These are phyloP conservation scores for Pitangus sulphuratus DNA, from an alignment of 2,797 vertebrate genomes.

Conservation along the genomic window DNA sequence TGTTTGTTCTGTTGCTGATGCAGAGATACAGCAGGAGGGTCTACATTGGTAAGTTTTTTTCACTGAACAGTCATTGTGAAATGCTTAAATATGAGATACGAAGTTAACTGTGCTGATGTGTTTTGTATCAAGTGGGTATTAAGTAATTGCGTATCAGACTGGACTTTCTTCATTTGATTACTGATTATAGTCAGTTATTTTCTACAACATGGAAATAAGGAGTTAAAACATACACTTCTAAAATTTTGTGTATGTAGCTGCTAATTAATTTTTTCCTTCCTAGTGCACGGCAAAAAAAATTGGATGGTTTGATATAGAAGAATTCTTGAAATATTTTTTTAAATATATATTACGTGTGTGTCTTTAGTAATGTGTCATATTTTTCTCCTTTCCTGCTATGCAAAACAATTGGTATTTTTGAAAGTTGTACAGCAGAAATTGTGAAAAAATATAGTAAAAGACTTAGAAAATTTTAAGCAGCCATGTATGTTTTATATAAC, in stretches of 20 bases:
- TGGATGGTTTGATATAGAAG: not conserved
- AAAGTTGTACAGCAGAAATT: not conserved
- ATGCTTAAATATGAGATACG: not conserved
- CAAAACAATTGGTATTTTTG: not conserved
- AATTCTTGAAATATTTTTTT: not conserved
- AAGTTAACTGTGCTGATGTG: not conserved
- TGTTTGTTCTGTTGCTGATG: constrained; percentile 95
- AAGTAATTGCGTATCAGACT: not conserved
- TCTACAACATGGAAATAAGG: not conserved
- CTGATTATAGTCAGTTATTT: not conserved
- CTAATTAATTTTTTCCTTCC: not conserved
- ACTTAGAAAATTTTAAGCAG: not conserved
- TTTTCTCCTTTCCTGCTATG: not conserved
- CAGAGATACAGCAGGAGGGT: constrained; percentile 94
- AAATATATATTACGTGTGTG: not conserved
- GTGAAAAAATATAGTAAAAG: not conserved
- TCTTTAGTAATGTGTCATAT: not conserved
- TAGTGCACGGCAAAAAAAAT: not conserved
- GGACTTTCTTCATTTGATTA: not conserved
- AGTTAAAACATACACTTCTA: not conserved
- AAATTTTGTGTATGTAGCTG: not conserved
- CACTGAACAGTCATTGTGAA: not conserved
- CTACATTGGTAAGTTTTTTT: constrained; percentile 89
- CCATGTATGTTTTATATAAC: not conserved
- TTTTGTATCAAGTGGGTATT: not conserved